Evolutionary conservation across 2,888 invertebrate species (phyloP).

Genomic region (Luperina nickerlii): DNA sequence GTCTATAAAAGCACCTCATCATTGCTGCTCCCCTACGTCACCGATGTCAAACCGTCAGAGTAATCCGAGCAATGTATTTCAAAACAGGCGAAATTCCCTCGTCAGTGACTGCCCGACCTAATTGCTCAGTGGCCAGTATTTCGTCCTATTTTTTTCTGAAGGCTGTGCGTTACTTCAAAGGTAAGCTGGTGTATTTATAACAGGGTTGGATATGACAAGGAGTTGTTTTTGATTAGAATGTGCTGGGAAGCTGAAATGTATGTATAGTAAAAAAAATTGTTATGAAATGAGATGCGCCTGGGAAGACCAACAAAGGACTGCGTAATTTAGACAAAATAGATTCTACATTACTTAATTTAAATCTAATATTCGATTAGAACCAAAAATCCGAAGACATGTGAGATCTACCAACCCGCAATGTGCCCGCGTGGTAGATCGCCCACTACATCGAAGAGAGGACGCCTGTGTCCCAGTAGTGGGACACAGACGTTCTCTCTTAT

Average conservation of each 20-base stretch:
- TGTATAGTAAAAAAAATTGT: background rate
- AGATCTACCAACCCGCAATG: too few species aligned
- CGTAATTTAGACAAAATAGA: background rate
- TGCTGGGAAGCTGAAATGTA: background rate
- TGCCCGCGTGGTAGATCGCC: too few species aligned
- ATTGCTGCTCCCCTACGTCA: constrained; percentile 24
- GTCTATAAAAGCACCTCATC: constrained; percentile 22
- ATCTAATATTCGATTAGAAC: background rate
- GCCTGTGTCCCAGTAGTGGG: too few species aligned
- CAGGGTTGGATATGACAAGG: constrained; percentile 10
- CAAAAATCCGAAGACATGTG: too few species aligned
- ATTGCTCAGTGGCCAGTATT: constrained; percentile 61
- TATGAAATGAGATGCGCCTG: too few species aligned
- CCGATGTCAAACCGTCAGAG: constrained; percentile 38
- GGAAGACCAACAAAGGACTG: background rate
- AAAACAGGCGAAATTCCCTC: constrained; percentile 50
- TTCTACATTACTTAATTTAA: background rate
- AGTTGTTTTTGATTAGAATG: constrained; percentile 12
- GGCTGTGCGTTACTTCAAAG: constrained; percentile 63
- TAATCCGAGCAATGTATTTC: constrained; percentile 51
- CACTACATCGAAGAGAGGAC: too few species aligned
- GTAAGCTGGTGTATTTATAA: constrained; percentile 47
- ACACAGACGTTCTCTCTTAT: too few species aligned
- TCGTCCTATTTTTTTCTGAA: constrained; percentile 60
- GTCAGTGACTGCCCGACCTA: constrained; percentile 58